These are phyloP conservation scores for Lordiphosa mommai DNA, from an alignment of 1,140 invertebrate genomes.

Conservation along the genomic window DNA sequence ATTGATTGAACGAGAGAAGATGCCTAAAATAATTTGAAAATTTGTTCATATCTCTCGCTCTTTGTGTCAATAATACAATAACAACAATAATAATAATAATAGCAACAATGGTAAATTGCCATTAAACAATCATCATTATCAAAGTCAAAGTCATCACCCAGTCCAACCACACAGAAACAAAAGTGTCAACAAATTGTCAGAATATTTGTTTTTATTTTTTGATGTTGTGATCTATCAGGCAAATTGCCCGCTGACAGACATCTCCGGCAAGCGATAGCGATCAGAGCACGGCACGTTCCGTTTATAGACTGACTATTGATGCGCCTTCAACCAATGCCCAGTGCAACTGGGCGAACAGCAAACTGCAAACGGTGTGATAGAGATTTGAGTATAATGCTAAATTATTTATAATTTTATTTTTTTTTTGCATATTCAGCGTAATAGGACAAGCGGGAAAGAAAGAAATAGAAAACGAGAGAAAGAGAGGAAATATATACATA, in stretches of 20 bases:
- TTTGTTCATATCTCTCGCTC: neutral
- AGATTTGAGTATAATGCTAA: neutral
- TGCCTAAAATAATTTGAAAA: too few species aligned
- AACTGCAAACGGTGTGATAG: slow-evolving; percentile 4
- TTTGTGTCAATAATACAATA: slow-evolving; percentile 20
- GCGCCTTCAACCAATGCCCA: neutral
- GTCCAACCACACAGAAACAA: slow-evolving; percentile 13
- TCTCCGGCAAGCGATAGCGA: slow-evolving; percentile 12
- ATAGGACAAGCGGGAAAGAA: too few species aligned
- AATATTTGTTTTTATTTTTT: slow-evolving; percentile 23
- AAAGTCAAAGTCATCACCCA: slow-evolving; percentile 8
- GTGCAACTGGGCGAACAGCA: slow-evolving; percentile 11
- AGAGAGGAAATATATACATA: neutral
- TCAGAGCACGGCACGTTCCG: slow-evolving; percentile 42
- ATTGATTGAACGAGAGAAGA: neutral
- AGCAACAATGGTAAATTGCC: slow-evolving; percentile 21
- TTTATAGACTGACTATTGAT: slow-evolving; percentile 16
- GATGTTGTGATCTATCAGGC: slow-evolving; percentile 53
- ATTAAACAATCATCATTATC: slow-evolving; percentile 53
- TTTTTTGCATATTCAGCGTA: slow-evolving; percentile 25
- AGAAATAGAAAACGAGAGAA: neutral
- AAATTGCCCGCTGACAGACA: slow-evolving; percentile 37
- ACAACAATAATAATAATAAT: slow-evolving; percentile 14
- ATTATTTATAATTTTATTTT: slow-evolving; percentile 29
- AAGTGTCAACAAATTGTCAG: slow-evolving; percentile 70